Conservation (phyloP, 2,113 vertebrate genomes). For the Notothenia coriiceps region DNA sequence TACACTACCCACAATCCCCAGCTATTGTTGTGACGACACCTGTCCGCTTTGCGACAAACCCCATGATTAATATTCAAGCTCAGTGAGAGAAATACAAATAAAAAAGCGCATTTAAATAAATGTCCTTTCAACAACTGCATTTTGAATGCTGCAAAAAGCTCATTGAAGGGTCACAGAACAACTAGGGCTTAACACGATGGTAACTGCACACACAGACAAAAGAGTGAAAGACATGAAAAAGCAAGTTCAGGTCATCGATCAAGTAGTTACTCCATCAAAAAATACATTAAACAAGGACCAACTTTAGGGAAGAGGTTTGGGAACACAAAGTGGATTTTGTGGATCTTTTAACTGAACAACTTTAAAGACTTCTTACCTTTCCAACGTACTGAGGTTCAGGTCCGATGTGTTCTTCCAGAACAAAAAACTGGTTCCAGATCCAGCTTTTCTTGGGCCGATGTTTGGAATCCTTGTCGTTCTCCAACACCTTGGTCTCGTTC, state of each 20-base stretch:
- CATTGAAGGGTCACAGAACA: not conserved
- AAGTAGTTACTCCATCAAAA: conserved; percentile 1
- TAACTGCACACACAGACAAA: not conserved
- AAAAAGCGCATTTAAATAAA: not conserved
- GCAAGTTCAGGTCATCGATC: not conserved
- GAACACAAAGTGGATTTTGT: not conserved
- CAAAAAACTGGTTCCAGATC: conserved; percentile 99
- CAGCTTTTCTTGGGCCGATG: conserved; percentile 94
- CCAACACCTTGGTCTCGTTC: conserved; percentile 88
- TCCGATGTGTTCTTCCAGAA: conserved; percentile 97
- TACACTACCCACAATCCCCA: too few relatives aligned
- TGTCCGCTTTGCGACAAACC: too few relatives aligned
- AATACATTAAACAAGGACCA: not conserved
- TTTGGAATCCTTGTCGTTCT: conserved; percentile 90
- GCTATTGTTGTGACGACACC: too few relatives aligned
- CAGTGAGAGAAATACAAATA: not conserved
- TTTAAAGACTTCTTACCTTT: conserved; percentile 86
- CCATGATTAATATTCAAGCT: too few relatives aligned
- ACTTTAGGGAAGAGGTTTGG: not conserved
- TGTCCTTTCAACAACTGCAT: not conserved
- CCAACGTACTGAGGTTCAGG: conserved; percentile 94
- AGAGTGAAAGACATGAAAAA: not conserved
- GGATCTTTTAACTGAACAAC: not conserved
- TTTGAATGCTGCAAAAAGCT: too few relatives aligned
- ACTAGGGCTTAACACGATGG: too few relatives aligned